Evolutionary conservation across 2,797 vertebrate species (phyloP), one percentile per base, ranked within the genome.

Genomic region (Sebastes itinus): DNA sequence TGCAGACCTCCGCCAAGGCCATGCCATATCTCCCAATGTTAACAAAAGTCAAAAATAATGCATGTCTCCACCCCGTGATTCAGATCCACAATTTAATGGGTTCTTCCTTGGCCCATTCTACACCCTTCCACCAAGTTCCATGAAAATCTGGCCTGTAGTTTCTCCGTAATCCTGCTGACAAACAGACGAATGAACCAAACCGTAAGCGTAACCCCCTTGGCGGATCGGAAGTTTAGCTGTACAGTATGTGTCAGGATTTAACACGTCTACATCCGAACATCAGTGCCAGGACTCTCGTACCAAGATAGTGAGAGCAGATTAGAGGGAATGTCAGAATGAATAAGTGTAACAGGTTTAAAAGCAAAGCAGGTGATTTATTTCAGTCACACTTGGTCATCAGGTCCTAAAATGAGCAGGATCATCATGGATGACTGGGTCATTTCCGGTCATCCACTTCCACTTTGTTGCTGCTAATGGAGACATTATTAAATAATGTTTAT

Each of bases 1-100:
- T 14, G 38, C 38, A 0, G 13, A 42, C 38, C 7, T 52, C 7
- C 0, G 7, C 49, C 49, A n/a, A 9, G 49, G 49, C 42, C 16
- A 49, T 49, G 16, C 42, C 42, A 18, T 42, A 20, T 52, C 49
- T 52, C 20, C 7, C 20, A 52, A n/a, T n/a, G 18, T 46, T 46
- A 42, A 42, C 14, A 14, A 42, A 42, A 42, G 18, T 52, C 0
- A 52, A 52, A 46, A 52, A 52, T 52, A n/a, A 52, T 52, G 46
- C 46, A 4, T 52, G 46, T 52, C 18, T 20, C 46, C 46, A 0
- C 46, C 20, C 0, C 20, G 3, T 52, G 49, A n/a, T 52, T 52
- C 0, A 52, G 49, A 52, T 52, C 49, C 49, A 52, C 20, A 52
- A 52, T 52, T n/a, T 52, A 52, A 52, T 0, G 42, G 18, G 42